Percentiles rank a stretch among this genome's conserved stretches.
Evolutionary conservation across 1,140 invertebrate genomes (phyloP).

Genomic region (Drosophila tropicalis): DNA sequence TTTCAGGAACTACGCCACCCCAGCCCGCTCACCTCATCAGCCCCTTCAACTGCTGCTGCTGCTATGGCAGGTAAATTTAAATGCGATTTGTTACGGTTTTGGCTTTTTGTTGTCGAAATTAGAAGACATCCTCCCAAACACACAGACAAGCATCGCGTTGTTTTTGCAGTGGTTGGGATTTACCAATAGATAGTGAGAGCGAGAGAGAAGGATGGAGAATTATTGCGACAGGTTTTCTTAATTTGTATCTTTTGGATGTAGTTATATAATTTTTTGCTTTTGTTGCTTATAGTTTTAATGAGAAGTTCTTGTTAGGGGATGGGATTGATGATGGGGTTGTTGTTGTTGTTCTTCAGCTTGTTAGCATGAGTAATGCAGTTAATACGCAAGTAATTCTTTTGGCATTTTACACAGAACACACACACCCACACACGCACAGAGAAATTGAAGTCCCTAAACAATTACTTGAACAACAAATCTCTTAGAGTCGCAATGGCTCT

Average conservation of each 20-base stretch:
- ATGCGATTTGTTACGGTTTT: conserved; percentile 82
- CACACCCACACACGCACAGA: conserved; percentile 4
- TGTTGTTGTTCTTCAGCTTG: not conserved
- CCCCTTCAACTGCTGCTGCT: not conserved
- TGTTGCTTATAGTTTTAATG: conserved; percentile 30
- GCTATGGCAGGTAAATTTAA: conserved; percentile 76
- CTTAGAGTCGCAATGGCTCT: conserved; percentile 41
- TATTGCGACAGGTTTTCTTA: conserved; percentile 74
- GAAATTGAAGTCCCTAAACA: conserved; percentile 41
- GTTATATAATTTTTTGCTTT: not conserved
- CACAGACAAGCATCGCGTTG: conserved; percentile 27
- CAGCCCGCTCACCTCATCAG: not conserved
- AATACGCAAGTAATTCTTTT: conserved; percentile 17
- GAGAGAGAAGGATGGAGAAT: conserved; percentile 29
- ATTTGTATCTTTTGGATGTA: conserved; percentile 52
- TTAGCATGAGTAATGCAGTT: conserved; percentile 8
- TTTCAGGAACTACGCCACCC: not conserved
- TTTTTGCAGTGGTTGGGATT: conserved; percentile 38
- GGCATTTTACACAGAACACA: conserved; percentile 3
- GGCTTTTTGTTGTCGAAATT: conserved; percentile 70
- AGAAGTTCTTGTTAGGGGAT: conserved; percentile 16
- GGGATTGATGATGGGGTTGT: conserved; percentile 4
- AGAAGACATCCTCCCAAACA: conserved; percentile 33
- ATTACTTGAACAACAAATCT: conserved; percentile 40
- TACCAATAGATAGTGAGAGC: not conserved